A percentile compares a stretch with the other conserved stretches of the same genome.
Conservation (phyloP, 2,888 invertebrate genomes). For the Poecilus cupreus region DNA sequence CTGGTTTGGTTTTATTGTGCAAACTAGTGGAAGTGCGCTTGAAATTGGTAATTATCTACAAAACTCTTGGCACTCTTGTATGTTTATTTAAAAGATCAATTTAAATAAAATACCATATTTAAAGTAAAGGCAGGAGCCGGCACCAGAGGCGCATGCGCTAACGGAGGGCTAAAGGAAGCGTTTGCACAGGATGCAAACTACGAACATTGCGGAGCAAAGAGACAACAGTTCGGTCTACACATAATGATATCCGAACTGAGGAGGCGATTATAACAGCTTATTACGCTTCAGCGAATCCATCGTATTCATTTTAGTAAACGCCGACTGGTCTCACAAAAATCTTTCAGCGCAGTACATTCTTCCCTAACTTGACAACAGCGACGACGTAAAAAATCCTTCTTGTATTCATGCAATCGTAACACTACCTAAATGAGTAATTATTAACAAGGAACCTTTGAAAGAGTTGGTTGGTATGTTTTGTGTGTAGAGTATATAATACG, state of each 20-base stretch:
- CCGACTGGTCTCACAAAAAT: neutral
- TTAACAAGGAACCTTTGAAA: no score
- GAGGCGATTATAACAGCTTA: constrained; percentile 41
- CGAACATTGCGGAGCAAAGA: constrained; percentile 61
- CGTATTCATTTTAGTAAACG: neutral
- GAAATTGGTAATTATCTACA: no score
- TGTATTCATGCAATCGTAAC: neutral
- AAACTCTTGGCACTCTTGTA: no score
- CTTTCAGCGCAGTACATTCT: no score
- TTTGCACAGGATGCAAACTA: constrained; percentile 60
- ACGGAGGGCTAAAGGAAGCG: constrained; percentile 26
- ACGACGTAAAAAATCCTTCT: neutral
- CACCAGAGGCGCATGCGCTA: neutral
- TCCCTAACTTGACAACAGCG: no score
- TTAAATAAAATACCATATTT: no score
- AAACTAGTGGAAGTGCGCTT: no score
- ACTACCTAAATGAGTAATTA: neutral
- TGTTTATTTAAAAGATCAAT: no score
- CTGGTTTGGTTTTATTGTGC: no score
- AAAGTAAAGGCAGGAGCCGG: neutral
- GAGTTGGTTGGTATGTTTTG: no score
- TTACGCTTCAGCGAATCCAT: constrained; percentile 43
- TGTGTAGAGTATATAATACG: neutral
- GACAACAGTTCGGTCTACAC: constrained; percentile 68
- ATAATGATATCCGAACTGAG: constrained; percentile 69